Evolutionary conservation across 2,113 vertebrate species (phyloP).

Genomic region (Lonchura striata): DNA sequence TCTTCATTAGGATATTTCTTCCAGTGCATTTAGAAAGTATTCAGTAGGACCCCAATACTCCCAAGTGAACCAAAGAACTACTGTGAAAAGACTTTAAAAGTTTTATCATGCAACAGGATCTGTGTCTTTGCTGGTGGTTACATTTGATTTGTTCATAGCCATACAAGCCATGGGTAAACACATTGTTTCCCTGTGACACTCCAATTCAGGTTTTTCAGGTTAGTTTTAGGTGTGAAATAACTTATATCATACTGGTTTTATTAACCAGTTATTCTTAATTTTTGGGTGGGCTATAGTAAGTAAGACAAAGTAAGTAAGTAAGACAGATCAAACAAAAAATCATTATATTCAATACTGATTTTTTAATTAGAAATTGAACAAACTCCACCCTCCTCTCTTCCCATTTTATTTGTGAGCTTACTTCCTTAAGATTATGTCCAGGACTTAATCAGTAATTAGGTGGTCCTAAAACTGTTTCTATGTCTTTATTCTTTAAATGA

Average conservation of each 20-base stretch:
- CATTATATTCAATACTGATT: neutral
- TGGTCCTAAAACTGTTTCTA: neutral
- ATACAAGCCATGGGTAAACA: neutral
- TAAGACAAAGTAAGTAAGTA: neutral
- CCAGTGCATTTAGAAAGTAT: neutral
- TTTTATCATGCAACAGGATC: neutral
- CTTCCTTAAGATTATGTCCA: neutral
- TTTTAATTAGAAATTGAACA: slow-evolving; percentile 36
- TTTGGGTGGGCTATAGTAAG: neutral
- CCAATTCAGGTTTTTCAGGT: neutral
- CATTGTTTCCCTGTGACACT: neutral
- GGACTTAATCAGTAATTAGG: neutral
- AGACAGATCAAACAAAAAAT: neutral
- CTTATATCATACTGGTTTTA: slow-evolving; percentile 16
- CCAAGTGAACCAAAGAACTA: neutral
- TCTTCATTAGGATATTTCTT: neutral
- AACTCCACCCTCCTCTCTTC: slow-evolving; percentile 57
- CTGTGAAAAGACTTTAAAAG: neutral
- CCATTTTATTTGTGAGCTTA: neutral
- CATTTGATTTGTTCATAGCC: neutral
- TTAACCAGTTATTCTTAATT: slow-evolving; percentile 14
- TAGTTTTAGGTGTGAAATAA: neutral
- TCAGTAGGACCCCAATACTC: neutral
- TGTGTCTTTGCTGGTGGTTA: neutral
- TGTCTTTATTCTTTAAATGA: neutral